Percentiles rank a stretch among this genome's conserved stretches.
Conservation (phyloP, 2,888 invertebrate genomes). For the Ormyrus rosae region DNA sequence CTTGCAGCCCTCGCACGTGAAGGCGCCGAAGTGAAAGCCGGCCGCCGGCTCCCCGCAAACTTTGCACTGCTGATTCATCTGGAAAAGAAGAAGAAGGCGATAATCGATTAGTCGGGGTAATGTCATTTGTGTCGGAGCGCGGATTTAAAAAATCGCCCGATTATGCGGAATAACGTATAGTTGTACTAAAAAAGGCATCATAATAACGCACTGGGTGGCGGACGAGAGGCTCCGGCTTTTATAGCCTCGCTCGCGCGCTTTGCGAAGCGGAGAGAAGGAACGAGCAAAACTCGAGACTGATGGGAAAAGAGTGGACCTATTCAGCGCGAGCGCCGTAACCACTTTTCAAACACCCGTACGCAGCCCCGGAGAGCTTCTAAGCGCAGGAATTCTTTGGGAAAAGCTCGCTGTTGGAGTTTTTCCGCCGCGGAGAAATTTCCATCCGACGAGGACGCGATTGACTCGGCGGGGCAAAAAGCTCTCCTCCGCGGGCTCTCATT, state of each 20-base stretch:
- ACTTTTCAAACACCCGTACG: slow-evolving; percentile 1
- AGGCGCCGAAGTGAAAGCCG: slow-evolving; percentile 74
- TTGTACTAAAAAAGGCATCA: slow-evolving; percentile 35
- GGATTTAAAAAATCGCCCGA: slow-evolving; percentile 50
- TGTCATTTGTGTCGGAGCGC: slow-evolving; percentile 28
- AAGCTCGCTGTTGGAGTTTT: neutral
- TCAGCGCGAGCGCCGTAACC: neutral
- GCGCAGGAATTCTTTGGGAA: neutral
- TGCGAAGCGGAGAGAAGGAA: neutral
- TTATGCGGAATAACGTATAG: slow-evolving; percentile 46
- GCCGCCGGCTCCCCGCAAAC: slow-evolving; percentile 75
- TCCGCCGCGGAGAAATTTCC: neutral
- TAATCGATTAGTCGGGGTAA: neutral
- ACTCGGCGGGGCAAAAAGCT: neutral
- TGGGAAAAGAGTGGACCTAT: slow-evolving; percentile 49
- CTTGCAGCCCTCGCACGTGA: slow-evolving; percentile 75
- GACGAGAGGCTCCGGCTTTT: slow-evolving; percentile 23
- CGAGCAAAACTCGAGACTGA: slow-evolving; percentile 29
- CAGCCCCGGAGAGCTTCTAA: too few species aligned
- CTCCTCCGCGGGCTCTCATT: slow-evolving; percentile 10
- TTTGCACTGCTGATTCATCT: slow-evolving; percentile 75
- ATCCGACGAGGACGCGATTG: neutral
- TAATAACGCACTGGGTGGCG: slow-evolving; percentile 54
- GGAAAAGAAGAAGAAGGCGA: slow-evolving; percentile 10
- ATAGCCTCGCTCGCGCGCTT: slow-evolving; percentile 29